phyloP scores from a whole-genome alignment of 2,113 vertebrate genomes.

The Mesitornis unicolor region DNA sequence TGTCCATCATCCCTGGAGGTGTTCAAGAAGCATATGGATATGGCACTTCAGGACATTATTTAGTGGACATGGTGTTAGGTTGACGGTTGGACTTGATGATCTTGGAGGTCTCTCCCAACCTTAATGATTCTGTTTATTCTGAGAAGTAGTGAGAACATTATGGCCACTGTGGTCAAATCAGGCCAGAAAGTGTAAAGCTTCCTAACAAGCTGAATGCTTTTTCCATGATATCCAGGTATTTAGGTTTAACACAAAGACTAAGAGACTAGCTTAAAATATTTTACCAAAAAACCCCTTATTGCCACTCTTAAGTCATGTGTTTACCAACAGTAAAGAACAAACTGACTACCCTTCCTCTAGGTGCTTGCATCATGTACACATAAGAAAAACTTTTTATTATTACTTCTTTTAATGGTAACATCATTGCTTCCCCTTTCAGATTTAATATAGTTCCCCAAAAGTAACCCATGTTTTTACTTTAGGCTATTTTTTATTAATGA shows the following conservation, averaged over 20 bases:
- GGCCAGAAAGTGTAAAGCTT: neutral
- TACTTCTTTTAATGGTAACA: neutral
- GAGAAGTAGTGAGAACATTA: neutral
- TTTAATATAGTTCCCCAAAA: neutral
- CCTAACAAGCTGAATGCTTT: neutral
- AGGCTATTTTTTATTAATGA: neutral
- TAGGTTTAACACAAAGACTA: neutral
- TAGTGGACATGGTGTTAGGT: too few relatives aligned
- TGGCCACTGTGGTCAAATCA: neutral
- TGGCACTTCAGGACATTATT: too few relatives aligned
- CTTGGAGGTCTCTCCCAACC: too few relatives aligned
- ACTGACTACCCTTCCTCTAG: neutral
- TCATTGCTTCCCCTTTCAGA: neutral
- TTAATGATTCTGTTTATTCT: too few relatives aligned
- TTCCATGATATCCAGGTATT: neutral
- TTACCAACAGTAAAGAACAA: neutral
- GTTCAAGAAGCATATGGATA: too few relatives aligned
- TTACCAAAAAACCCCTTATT: neutral
- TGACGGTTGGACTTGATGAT: too few relatives aligned
- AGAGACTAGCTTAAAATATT: neutral
- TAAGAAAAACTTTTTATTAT: neutral
- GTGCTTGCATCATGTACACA: neutral
- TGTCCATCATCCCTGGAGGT: too few relatives aligned
- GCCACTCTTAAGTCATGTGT: neutral
- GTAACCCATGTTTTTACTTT: neutral